Base-by-base conservation (phyloP, 2,113 vertebrate genomes). In the Dolichotis patagonum region DNA sequence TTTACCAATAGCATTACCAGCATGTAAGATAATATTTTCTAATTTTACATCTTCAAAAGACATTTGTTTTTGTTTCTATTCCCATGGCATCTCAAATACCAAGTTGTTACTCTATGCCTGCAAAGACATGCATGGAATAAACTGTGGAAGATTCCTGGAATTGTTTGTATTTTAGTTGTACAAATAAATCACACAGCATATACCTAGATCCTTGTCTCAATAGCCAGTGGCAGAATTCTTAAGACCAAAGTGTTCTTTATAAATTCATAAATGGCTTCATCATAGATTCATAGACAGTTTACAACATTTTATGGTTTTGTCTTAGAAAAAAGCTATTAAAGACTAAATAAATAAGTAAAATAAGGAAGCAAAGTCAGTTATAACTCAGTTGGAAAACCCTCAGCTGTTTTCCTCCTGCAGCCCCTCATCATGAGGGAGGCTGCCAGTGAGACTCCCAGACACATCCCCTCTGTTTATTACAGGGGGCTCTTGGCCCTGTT, bases 131-230 rank as follows among this genome's bases (percentile, higher is more conserved):
- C 43, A 16, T 71, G 87, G 80, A 95, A 97, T 96, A 92, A 12
- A 4, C 56, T 56, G 81, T 81, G 67, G 32, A 80, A 80, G 81
- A 93, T 97, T 93, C 95, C 93, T 93, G 43, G 41, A 88, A 95
- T 95, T 93, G 56, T 91, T 96, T 81, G 35, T 85, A 35, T 95
- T 95, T 91, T 81, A 88, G 28, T 78, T 92, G 32, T 91, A 58
- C 7, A 46, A 84, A 84, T 93, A 94, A 95, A 96, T 90, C 81
- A 92, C 56, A 26, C 3, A 19, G 13, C 10, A 28, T 58, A 28
- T 88, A 49, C 91, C 38, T 58, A 78, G 88, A 96, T 97, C 28
- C 41, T 95, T 94, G 95, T 95, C 96, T 97, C 41, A 63, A 65
- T 41, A 58, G 49, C 91, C 89, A 87, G 0, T 69, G 81, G 78